Percentiles rank a stretch among this genome's conserved stretches.
These are phyloP conservation scores for Microcebus jonahi DNA, from an alignment of 2,113 vertebrate genomes.

Conservation along the genomic window DNA sequence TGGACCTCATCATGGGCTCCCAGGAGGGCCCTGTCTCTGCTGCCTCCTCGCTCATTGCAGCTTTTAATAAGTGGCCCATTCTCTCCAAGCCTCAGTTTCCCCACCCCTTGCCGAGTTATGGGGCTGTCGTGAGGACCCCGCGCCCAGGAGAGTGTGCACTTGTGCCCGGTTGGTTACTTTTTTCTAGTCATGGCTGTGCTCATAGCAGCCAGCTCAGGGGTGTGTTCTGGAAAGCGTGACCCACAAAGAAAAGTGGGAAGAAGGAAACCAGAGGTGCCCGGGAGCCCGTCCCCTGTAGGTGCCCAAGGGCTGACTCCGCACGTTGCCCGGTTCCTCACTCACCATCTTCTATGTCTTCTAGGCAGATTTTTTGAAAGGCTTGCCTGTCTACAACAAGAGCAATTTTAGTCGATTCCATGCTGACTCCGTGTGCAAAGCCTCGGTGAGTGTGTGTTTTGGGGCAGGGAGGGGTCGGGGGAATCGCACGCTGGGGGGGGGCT, in stretches of 20 bases:
- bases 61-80: neutral
- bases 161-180: neutral
- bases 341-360: conserved; percentile 73
- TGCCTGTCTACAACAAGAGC: no score
- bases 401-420: no score
- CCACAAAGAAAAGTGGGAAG: no score
- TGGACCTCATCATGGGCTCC: no score
- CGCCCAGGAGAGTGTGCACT: neutral
- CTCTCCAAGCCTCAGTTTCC: neutral
- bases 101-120: rapidly evolving
- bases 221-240: neutral
- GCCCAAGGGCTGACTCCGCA: neutral
- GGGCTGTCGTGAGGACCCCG: neutral
- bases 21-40: neutral
- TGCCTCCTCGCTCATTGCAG: neutral
- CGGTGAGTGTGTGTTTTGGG: conserved; percentile 87
- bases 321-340: neutral
- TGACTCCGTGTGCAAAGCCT: no score
- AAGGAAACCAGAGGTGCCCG: rapidly evolving
- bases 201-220: neutral
- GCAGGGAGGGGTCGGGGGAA: neutral
- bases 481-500: neutral
- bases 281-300: neutral
- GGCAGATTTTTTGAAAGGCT: no score
- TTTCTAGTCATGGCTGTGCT: neutral